Evolutionary conservation across 1,140 invertebrate species (phyloP), one percentile per base, ranked within the genome.

Genomic region (Anadara kagoshimensis): DNA sequence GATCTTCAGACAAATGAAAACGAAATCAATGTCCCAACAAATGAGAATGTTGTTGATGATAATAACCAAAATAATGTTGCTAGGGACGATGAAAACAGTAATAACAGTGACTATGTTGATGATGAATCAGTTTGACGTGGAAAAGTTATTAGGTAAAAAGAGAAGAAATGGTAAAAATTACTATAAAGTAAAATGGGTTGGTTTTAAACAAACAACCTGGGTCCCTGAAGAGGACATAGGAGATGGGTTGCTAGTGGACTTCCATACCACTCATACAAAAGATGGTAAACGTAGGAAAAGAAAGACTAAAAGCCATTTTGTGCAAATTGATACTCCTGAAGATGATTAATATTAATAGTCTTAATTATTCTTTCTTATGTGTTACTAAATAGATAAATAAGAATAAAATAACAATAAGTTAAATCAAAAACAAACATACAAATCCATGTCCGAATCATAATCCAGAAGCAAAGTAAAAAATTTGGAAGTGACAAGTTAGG

Each of bases 151-250:
- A 24, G 41, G 29, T 20, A n/a, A 58, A 45, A 69, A 49, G 29
- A 58, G 51, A 59, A 43, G 54, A 47, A 22, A 44, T 45, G 67
- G 45, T 49, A 61, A 69, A 69, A 58, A 54, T 44, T n/a, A 69
- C n/a, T 69, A 58, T 49, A 58, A 29, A 45, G 43, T 69, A n/a
- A 69, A 69, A 36, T 59, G 67, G 67, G 54, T 47, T 51, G 67
- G 41, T 61, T 43, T 29, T 47, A 47, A 29, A 24, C 59, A 69
- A 54, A 58, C 56, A 24, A 29, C 67, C 20, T 69, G 67, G 67
- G 67, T 58, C 56, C 51, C 67, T 41, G 67, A 69, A 41, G 67
- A 69, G 49, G 56, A 69, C 49, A 44, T 59, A 12, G 18, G 43
- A 16, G 20, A 58, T 36, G 57, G 18, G n/a, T 54, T 69, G 20